phyloP scores from a whole-genome alignment of 2,797 vertebrate genomes.

The Cercopithecus mitis region DNA sequence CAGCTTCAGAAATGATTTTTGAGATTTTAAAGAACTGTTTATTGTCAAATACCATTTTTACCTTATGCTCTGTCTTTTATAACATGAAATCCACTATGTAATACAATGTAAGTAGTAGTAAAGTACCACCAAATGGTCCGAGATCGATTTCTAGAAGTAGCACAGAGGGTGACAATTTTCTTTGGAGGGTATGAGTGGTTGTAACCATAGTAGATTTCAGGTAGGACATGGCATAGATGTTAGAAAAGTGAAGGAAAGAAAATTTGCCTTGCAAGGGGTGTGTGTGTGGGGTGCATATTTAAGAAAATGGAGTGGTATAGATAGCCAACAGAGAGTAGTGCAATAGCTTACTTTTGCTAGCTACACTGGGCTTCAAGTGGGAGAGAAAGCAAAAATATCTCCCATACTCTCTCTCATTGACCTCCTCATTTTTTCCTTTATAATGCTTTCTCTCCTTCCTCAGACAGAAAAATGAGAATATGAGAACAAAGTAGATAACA shows the following conservation, averaged over 20 bases:
- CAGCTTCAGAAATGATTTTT: not conserved
- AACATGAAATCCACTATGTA: not conserved
- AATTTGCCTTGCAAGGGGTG: not conserved
- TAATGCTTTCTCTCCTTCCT: not conserved
- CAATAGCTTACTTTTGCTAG: not conserved
- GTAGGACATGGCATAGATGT: not conserved
- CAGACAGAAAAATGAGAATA: not conserved
- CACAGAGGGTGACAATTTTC: not conserved
- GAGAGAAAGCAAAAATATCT: not conserved
- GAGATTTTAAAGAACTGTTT: not conserved
- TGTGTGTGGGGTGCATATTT: not conserved
- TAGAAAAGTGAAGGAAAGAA: not conserved
- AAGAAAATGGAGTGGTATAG: not conserved
- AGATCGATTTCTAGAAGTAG: not conserved
- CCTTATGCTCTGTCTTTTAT: not conserved
- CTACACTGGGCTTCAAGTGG: not conserved
- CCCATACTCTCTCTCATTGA: too few species aligned
- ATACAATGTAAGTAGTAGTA: too few species aligned
- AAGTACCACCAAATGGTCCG: not conserved
- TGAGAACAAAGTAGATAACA: not conserved
- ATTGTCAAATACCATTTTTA: not conserved
- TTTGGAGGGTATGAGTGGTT: not conserved
- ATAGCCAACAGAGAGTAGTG: not conserved
- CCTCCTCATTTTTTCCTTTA: not conserved
- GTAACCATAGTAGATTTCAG: not conserved